Conservation (phyloP, 2,888 invertebrate species). For the Loripinus fragilis region DNA sequence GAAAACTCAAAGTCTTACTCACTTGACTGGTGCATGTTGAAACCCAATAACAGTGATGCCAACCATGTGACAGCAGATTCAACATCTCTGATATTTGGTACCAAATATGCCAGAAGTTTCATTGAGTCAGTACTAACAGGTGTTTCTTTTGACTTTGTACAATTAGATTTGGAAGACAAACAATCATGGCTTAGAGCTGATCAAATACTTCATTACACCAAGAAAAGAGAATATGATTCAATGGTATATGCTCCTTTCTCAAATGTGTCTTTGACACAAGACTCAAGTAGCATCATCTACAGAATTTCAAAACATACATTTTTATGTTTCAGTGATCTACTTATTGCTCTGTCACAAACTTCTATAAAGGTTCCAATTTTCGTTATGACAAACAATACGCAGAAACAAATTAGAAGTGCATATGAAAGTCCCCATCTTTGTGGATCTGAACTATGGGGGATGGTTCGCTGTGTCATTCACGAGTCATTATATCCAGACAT, state of each 20-base stretch:
- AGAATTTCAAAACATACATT: no score
- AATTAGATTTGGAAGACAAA: background rate
- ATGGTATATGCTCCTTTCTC: no score
- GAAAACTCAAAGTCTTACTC: background rate
- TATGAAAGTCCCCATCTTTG: background rate
- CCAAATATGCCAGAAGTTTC: background rate
- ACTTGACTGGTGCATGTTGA: background rate
- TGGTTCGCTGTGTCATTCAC: background rate
- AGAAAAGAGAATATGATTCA: no score
- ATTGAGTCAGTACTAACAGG: background rate
- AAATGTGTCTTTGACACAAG: no score
- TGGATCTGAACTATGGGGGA: background rate
- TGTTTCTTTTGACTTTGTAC: background rate
- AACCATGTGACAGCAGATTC: background rate
- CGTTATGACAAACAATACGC: background rate
- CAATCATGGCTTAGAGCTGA: no score
- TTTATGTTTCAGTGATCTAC: background rate
- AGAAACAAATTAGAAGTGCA: no score
- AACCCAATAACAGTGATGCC: background rate
- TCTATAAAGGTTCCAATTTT: background rate
- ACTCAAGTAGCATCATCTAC: no score
- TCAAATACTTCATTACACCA: no score
- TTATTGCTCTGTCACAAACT: no score
- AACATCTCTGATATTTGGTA: background rate
- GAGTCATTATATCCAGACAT: background rate